Base-by-base conservation (phyloP, 2,113 vertebrate genomes). In the Varanus salvator region DNA sequence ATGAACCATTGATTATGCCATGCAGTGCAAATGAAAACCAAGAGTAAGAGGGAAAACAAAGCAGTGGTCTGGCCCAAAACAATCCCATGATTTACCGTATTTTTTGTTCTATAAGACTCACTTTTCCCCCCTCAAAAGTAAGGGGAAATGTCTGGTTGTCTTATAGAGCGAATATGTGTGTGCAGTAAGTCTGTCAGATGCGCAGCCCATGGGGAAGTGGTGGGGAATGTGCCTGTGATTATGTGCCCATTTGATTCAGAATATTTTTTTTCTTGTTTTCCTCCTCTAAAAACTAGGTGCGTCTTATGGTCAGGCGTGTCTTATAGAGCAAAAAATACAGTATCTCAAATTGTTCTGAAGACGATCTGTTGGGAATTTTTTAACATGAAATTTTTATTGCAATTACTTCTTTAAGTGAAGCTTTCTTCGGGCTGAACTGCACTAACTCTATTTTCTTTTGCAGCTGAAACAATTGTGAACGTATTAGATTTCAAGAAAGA, bases 401-500 rank as follows among this genome's bases (percentile, higher is more conserved):
- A 17, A 50, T 78, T 90, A 87, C 82, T 91, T 81, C 80, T 31
- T 82, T 92, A 68, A 88, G 6, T 76, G 31, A 15, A 17, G n/a
- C 94, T 95, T 92, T 82, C 71, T 93, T 92, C 84, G 71, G 68
- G 87, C 80, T 78, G 0, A 84, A 52, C 86, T 52, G 29, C 34
- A 87, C 93, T 89, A 95, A 91, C 89, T 87, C n/a, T 86, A 17
- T 90, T 54, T 96, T 85, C 4, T 95, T 92, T 52, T 89, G 78
- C 93, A 99, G 99, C 99, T 84, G 99, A 99, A 97, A 99, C 99
- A 94, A 99, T 99, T 89, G 99, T 99, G 97, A 99, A 99, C 92
- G 99, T 99, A 86, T 96, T 99, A 93, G 99, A 99, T 97, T 99
- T 99, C 96, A 99, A 99, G 97, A 99, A 99, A 93, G 99, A 99